These are phyloP conservation scores for Drosophila gaucha DNA, from an alignment of 2,888 invertebrate genomes.

Conservation along the genomic window DNA sequence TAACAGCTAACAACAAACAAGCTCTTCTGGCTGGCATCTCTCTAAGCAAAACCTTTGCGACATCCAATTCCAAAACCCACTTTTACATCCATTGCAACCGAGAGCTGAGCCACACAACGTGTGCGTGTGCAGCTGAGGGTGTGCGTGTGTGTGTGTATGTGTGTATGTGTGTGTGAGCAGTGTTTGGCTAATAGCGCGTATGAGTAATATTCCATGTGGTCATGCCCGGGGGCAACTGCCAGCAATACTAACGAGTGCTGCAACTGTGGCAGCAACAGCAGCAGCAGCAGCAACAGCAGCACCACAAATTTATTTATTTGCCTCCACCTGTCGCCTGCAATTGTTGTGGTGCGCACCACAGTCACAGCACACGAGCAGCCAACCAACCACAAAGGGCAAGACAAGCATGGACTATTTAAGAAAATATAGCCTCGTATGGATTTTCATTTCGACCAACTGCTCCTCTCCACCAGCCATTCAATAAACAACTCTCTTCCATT, in stretches of 20 bases:
- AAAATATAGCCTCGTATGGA: slow-evolving; percentile 1
- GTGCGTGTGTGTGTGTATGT: slow-evolving; percentile 4
- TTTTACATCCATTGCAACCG: slow-evolving; percentile 31
- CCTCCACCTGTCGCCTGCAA: slow-evolving; percentile 58
- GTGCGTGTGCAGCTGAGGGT: slow-evolving; percentile 20
- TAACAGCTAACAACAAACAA: slow-evolving; percentile 12
- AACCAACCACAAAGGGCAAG: slow-evolving; percentile 4
- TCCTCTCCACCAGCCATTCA: too few species aligned
- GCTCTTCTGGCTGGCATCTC: slow-evolving; percentile 36
- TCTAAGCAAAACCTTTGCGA: slow-evolving; percentile 53
- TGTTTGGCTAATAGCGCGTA: slow-evolving; percentile 58
- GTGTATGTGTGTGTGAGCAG: slow-evolving; percentile 25
- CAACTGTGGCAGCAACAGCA: slow-evolving; percentile 21
- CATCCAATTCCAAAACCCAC: slow-evolving; percentile 49
- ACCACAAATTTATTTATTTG: slow-evolving; percentile 55
- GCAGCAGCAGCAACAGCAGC: background rate
- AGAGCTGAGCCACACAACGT: background rate
- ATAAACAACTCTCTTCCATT: background rate
- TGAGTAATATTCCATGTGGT: slow-evolving; percentile 61
- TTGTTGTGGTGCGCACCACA: slow-evolving; percentile 35
- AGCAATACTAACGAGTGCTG: slow-evolving; percentile 53
- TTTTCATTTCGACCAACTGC: background rate
- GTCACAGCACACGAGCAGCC: background rate
- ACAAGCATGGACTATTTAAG: background rate
- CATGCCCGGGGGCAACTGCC: slow-evolving; percentile 46